Evolutionary conservation across 2,888 invertebrate genomes (phyloP).

Genomic region (Iphiclides podalirius): DNA sequence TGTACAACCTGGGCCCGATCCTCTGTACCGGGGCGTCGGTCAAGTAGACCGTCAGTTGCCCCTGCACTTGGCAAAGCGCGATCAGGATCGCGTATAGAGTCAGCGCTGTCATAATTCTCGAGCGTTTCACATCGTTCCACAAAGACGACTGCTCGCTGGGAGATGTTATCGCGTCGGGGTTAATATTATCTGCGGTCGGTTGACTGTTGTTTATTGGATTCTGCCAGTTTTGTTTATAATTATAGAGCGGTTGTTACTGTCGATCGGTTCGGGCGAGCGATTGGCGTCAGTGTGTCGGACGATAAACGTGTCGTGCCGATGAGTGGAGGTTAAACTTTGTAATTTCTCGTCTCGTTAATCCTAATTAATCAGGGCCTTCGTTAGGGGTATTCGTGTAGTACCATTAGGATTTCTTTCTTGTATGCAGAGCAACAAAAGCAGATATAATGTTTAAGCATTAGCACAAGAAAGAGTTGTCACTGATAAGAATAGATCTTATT

Average conservation of each 20-base stretch:
- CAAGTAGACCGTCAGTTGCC: constrained; percentile 46
- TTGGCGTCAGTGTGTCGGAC: background rate
- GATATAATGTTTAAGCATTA: too few species aligned
- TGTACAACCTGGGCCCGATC: constrained; percentile 59
- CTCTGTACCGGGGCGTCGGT: constrained; percentile 54
- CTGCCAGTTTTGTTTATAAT: background rate
- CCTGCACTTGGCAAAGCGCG: constrained; percentile 32
- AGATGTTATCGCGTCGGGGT: constrained; percentile 48
- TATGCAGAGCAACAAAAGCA: too few species aligned
- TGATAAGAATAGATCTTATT: too few species aligned
- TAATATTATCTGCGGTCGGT: constrained; percentile 36
- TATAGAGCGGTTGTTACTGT: background rate
- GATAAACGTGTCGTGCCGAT: background rate
- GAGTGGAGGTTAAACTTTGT: background rate
- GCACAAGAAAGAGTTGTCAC: too few species aligned
- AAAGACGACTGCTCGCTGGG: constrained; percentile 23
- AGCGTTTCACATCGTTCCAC: constrained; percentile 13
- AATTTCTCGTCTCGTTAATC: too few species aligned
- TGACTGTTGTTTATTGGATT: background rate
- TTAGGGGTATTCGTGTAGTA: too few species aligned
- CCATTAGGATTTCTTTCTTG: too few species aligned
- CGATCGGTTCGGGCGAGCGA: background rate
- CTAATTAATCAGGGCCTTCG: too few species aligned
- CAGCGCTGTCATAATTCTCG: constrained; percentile 32
- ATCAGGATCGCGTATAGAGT: constrained; percentile 33